A percentile compares a stretch with the other conserved stretches of the same genome.
Evolutionary conservation across 1,140 invertebrate genomes (phyloP).

Genomic region (Drosophila guanche): DNA sequence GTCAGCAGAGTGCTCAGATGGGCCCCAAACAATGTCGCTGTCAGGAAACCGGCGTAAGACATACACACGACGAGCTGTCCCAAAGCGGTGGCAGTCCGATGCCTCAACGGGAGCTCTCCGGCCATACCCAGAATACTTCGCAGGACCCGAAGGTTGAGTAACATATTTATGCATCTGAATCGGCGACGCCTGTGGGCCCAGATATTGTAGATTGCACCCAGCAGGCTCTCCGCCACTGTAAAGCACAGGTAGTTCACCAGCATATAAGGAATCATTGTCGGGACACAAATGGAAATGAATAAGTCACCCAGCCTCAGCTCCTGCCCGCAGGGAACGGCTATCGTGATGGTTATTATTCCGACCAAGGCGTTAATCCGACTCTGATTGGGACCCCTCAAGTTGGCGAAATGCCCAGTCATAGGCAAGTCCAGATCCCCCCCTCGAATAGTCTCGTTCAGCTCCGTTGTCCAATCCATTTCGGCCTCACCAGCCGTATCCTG

Average conservation of each 20-base stretch:
- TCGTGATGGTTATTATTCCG: background rate
- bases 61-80: background rate
- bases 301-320: constrained; percentile 10
- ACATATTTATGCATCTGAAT: background rate
- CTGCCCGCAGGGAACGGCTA: constrained; percentile 43
- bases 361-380: background rate
- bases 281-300: background rate
- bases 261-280: accelerated
- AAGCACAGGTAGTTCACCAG: background rate
- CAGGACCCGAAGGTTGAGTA: constrained; percentile 12
- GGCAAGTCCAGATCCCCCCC: constrained; percentile 37
- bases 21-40: background rate
- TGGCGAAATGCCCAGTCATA: background rate
- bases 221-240: constrained; percentile 4
- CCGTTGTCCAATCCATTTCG: accelerated
- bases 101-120: background rate
- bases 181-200: no score
- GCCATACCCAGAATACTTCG: constrained; percentile 19
- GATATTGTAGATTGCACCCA: background rate
- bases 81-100: background rate
- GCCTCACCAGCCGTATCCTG: background rate
- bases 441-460: background rate
- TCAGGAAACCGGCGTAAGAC: constrained; percentile 3
- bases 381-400: background rate
- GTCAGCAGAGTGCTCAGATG: constrained; percentile 19